These are phyloP conservation scores for Tautogolabrus adspersus DNA, from an alignment of 2,113 vertebrate genomes.

Conservation along the genomic window DNA sequence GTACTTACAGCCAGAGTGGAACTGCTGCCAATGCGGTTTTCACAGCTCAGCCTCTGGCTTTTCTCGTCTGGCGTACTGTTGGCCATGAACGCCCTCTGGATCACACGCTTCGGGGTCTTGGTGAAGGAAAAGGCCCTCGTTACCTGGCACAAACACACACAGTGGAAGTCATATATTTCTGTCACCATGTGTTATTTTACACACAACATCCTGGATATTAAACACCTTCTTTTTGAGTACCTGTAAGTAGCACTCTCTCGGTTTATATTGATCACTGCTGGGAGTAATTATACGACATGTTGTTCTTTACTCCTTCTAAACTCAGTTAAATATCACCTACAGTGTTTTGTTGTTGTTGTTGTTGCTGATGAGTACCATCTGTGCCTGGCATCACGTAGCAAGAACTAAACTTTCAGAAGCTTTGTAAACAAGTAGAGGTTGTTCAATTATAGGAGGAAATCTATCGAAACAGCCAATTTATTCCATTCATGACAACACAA, in stretches of 20 bases:
- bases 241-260: neutral
- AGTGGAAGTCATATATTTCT: neutral
- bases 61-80: slow-evolving; percentile 88
- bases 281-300: neutral
- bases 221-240: neutral
- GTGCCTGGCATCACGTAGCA: neutral
- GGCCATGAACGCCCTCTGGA: slow-evolving; percentile 91
- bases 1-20: slow-evolving; percentile 91
- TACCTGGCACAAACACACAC: slow-evolving; percentile 82
- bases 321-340: neutral
- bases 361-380: neutral
- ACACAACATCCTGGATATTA: neutral
- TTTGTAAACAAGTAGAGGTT: neutral
- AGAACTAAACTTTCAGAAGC: neutral
- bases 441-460: neutral
- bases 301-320: neutral
- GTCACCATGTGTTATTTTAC: neutral
- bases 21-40: slow-evolving; percentile 84
- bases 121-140: slow-evolving; percentile 97
- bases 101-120: slow-evolving; percentile 94
- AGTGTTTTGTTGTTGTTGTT: neutral
- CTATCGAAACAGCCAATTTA: too few relatives aligned
- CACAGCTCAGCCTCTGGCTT: slow-evolving; percentile 82
- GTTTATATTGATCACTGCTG: neutral
- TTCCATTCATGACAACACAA: too few relatives aligned